Evolutionary conservation across 2,113 vertebrate species (phyloP), one percentile per base, ranked within the genome.

Genomic region (Hippolais icterina): DNA sequence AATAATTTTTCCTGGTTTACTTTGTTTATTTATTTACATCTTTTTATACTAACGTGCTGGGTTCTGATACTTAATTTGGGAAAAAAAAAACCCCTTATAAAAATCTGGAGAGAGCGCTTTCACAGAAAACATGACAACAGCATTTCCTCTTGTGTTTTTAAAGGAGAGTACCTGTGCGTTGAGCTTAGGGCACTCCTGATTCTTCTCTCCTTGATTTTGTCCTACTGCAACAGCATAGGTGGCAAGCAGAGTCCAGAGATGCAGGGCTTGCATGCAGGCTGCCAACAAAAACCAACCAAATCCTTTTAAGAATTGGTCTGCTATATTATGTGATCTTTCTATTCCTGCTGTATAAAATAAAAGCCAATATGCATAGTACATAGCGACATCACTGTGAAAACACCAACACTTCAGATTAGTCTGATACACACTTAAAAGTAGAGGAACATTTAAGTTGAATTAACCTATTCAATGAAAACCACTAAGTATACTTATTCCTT

Each of bases 201-300:
- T 97, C 94, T 96, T 96, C 95, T 95, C 95, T 92, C 93, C 95
- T 98, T 97, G 96, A 94, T 81, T 96, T 46, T 97, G 97, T 96
- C 95, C 96, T 96, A 94, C 88, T 95, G 94, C 97, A 96, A 90
- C 70, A 94, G 95, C 94, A 94, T 18, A 97, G 91, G 91, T 97
- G 91, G 89, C 39, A 87, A 97, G 93, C 93, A 97, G 88, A 89
- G 91, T 83, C 94, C 94, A 96, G 85, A 97, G 95, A 93, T 37
- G 89, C 82, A 96, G 93, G 86, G 94, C 93, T 97, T 96, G 89
- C 97, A 94, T 95, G 93, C 52, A 98, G 91, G 90, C 94, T 97
- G 96, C 95, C 97, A 96, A 97, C 78, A 93, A 92, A 97, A 97
- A 92, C 56, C 91, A 96, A 96, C 90, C 83, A 95, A 94, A 95